Percentiles rank a stretch among this genome's conserved stretches.
Evolutionary conservation across 2,888 invertebrate species (phyloP).

Genomic region (Microctonus brassicae): DNA sequence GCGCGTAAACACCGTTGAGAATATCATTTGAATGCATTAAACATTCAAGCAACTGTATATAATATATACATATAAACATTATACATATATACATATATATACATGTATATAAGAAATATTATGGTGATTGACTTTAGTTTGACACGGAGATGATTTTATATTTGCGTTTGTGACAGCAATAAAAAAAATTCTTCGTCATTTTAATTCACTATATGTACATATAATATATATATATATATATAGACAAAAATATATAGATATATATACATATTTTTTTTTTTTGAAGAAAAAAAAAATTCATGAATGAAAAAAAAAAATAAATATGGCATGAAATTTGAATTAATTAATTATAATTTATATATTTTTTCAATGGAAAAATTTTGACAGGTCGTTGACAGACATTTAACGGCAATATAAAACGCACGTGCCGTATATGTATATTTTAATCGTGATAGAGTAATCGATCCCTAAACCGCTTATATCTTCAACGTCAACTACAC

Average conservation of each 20-base stretch:
- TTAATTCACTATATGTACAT: no score
- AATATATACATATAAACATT: background rate
- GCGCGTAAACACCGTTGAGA: conserved; percentile 55
- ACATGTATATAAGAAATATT: background rate
- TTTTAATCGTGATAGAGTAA: conserved; percentile 2
- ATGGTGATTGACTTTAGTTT: background rate
- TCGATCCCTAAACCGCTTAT: conserved; percentile 6
- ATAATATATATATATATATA: no score
- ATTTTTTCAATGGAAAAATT: background rate
- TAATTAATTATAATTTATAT: no score
- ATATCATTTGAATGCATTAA: conserved; percentile 64
- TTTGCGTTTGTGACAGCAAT: background rate
- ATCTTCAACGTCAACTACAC: background rate
- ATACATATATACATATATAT: background rate
- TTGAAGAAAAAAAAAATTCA: no score
- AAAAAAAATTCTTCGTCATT: background rate
- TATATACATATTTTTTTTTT: no score
- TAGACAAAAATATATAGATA: no score
- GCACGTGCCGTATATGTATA: conserved; percentile 24
- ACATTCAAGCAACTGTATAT: background rate
- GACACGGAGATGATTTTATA: background rate
- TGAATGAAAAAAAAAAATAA: background rate
- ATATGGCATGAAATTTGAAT: no score
- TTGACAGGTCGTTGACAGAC: background rate
- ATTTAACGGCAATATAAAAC: conserved; percentile 1